These are phyloP conservation scores for Drosophila falleni DNA, from an alignment of 2,888 invertebrate species.

Conservation along the genomic window DNA sequence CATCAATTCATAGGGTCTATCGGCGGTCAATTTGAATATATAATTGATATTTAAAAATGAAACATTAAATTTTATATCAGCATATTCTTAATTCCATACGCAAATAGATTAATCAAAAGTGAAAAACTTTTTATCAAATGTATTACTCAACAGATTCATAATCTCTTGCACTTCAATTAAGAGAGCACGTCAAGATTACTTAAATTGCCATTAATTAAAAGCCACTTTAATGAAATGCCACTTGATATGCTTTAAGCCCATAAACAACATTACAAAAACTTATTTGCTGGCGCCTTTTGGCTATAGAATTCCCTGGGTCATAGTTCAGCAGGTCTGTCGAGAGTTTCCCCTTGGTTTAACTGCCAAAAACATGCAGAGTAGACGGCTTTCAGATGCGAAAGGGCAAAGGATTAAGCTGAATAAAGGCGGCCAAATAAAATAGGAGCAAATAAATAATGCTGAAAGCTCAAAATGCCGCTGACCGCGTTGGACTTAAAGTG, in stretches of 20 bases:
- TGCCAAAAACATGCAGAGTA: conserved; percentile 12
- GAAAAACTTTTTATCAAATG: too few relatives aligned
- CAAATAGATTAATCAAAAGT: not conserved
- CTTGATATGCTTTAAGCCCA: conserved; percentile 7
- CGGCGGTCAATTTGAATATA: not conserved
- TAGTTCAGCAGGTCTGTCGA: conserved; percentile 7
- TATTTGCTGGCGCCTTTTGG: conserved; percentile 1
- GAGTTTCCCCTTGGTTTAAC: conserved; percentile 11
- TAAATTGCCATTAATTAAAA: conserved; percentile 1
- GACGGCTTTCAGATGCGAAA: conserved; percentile 14
- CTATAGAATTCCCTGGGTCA: conserved; percentile 16
- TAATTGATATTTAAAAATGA: too few relatives aligned
- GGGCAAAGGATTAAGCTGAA: conserved; percentile 44
- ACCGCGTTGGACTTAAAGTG: conserved; percentile 37
- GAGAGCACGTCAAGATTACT: not conserved
- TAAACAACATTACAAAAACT: conserved; percentile 5
- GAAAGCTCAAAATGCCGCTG: conserved; percentile 42
- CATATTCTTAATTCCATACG: too few relatives aligned
- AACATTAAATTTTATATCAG: too few relatives aligned
- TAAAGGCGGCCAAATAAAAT: conserved; percentile 30
- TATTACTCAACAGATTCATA: not conserved
- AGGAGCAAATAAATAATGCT: conserved; percentile 39
- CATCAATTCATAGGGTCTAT: not conserved
- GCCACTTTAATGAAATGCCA: conserved; percentile 4
- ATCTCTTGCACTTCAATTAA: not conserved